Evolutionary conservation across 2,113 vertebrate species (phyloP).

Genomic region (Pteruthius melanotis): DNA sequence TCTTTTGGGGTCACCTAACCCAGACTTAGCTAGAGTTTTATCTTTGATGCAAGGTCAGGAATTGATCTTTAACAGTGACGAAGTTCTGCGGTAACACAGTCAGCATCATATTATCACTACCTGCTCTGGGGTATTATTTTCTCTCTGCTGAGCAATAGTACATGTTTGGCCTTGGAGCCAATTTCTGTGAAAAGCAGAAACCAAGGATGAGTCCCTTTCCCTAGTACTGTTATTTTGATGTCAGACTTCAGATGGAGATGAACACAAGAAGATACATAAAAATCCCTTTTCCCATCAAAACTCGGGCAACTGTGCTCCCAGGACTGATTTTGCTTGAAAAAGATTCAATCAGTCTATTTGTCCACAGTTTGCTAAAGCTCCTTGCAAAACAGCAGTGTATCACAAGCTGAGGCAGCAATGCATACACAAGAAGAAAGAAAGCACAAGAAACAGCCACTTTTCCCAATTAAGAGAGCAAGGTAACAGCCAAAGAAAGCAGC

Average conservation of each 20-base stretch:
- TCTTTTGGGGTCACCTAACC: background rate
- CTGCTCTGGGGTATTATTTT: background rate
- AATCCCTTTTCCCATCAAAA: background rate
- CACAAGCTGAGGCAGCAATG: background rate
- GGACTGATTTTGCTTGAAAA: background rate
- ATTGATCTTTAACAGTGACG: background rate
- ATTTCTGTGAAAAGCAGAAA: background rate
- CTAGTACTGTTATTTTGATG: background rate
- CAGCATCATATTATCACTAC: background rate
- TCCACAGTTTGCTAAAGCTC: background rate
- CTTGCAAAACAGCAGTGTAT: background rate
- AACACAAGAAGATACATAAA: background rate
- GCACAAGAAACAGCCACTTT: background rate
- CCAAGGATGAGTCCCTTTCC: background rate
- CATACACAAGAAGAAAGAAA: background rate
- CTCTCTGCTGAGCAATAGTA: background rate
- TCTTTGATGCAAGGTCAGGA: background rate
- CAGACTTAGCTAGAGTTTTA: background rate
- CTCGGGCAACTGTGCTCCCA: background rate
- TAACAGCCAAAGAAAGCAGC: background rate
- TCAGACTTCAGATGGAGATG: background rate
- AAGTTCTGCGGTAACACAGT: background rate
- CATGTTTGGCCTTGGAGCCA: background rate
- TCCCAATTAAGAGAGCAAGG: background rate
- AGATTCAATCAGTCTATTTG: background rate